A percentile compares a stretch with the other conserved stretches of the same genome.
These are phyloP conservation scores for Illadopsis cleaveri DNA, from an alignment of 2,113 vertebrate species.

Conservation along the genomic window DNA sequence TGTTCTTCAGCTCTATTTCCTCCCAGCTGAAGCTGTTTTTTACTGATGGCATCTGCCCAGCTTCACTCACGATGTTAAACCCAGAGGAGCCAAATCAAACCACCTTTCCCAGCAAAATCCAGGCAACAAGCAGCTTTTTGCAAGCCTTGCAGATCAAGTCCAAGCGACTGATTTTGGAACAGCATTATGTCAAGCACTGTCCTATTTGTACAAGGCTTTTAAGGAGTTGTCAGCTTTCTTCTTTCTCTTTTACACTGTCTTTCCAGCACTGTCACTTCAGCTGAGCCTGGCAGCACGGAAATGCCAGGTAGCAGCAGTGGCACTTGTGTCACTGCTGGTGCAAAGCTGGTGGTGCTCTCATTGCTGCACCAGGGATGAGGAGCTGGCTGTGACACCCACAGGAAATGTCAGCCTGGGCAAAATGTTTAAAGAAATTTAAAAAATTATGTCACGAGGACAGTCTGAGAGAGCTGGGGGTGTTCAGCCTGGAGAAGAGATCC, in stretches of 20 bases:
- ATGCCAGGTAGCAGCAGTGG: slow-evolving; percentile 2
- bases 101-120: neutral
- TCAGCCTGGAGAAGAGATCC: neutral
- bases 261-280: neutral
- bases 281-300: slow-evolving; percentile 2
- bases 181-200: neutral
- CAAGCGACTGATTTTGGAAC: slow-evolving; percentile 5
- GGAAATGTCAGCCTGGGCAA: neutral
- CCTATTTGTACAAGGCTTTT: neutral
- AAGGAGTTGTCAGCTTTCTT: slow-evolving; percentile 11
- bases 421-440: neutral
- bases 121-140: slow-evolving; percentile 11
- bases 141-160: slow-evolving; percentile 11
- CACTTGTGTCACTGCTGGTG: neutral
- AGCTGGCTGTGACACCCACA: neutral
- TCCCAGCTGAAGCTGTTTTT: neutral
- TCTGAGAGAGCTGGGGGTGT: neutral
- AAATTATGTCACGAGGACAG: neutral
- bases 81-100: neutral
- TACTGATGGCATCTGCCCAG: neutral
- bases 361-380: neutral
- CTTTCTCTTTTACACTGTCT: neutral
- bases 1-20: slow-evolving; percentile 6
- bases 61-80: neutral
- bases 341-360: neutral